A percentile compares a stretch with the other conserved stretches of the same genome.
Evolutionary conservation across 35 echinoderm and acorn worm genomes (phyloP).

Genomic region (Lytechinus pictus): DNA sequence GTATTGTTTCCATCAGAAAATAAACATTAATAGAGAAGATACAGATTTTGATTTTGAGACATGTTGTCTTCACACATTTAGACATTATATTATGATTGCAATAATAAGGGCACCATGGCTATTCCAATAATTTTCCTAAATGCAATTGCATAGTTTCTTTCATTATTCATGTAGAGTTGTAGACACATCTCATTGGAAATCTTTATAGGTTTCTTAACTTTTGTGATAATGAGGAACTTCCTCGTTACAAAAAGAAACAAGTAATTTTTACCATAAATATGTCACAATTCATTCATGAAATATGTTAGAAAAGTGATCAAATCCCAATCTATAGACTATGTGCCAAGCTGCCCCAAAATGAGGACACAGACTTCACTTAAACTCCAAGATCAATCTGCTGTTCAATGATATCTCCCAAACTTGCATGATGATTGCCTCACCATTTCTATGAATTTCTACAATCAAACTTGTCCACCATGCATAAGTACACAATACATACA

Average conservation of each 20-base stretch:
- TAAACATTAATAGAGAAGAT: too few relatives aligned
- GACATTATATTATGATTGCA: too few relatives aligned
- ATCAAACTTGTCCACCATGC: not conserved
- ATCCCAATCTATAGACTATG: not conserved
- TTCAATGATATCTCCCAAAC: not conserved
- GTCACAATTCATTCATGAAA: not conserved
- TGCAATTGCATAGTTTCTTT: not conserved
- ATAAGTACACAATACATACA: not conserved
- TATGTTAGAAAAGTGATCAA: not conserved
- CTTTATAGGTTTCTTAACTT: not conserved
- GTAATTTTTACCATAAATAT: not conserved
- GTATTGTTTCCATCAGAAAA: too few relatives aligned
- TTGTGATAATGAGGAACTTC: not conserved
- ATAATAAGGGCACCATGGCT: not conserved
- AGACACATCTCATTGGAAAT: not conserved
- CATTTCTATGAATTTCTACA: not conserved
- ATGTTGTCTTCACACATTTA: too few relatives aligned
- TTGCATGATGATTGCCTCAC: not conserved
- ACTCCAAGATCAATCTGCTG: not conserved
- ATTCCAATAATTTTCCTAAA: not conserved
- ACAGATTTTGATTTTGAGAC: too few relatives aligned
- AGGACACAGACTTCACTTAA: not conserved
- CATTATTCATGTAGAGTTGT: not conserved
- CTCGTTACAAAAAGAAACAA: not conserved
- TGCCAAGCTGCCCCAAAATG: not conserved